phyloP scores from a whole-genome alignment of 92 coral and sea anemone genomes.

The Porites rus region DNA sequence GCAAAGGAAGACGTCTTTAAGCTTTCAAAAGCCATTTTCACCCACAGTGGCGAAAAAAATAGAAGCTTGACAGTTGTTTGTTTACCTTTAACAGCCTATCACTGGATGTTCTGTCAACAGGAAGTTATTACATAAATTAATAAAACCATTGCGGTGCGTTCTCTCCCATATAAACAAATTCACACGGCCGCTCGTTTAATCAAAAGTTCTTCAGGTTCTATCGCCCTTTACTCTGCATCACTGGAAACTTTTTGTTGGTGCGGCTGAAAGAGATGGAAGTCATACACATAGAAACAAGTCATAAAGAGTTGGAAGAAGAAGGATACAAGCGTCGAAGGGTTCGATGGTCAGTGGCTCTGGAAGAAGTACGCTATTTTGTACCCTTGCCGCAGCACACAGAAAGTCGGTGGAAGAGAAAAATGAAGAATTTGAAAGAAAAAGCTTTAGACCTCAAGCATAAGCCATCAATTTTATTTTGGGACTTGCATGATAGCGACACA shows the following conservation, averaged over 20 bases:
- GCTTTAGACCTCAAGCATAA: constrained; percentile 33
- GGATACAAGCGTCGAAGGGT: constrained; percentile 40
- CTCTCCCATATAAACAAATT: no score
- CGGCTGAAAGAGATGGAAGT: background rate
- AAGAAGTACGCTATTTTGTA: constrained; percentile 64
- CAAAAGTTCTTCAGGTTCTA: no score
- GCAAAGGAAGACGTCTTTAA: constrained; percentile 22
- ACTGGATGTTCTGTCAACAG: background rate
- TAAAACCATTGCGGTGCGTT: background rate
- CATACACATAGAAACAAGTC: background rate
- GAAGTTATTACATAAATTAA: background rate
- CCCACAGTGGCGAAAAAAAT: constrained; percentile 4
- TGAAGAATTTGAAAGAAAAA: constrained; percentile 43
- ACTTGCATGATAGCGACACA: constrained; percentile 1
- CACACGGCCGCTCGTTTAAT: background rate
- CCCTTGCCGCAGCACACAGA: constrained; percentile 29
- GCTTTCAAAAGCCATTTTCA: constrained; percentile 12
- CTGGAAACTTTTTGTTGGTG: background rate
- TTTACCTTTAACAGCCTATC: constrained; percentile 15
- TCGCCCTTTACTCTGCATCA: background rate
- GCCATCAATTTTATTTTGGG: constrained; percentile 19
- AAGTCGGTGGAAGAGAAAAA: constrained; percentile 39
- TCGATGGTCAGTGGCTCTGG: constrained; percentile 71
- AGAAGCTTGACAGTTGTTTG: background rate
- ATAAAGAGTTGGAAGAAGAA: background rate